Percentiles rank a stretch among this genome's conserved stretches.
Conservation (phyloP, 2,888 invertebrate genomes). For the Venustoraphidia nigricollis region DNA sequence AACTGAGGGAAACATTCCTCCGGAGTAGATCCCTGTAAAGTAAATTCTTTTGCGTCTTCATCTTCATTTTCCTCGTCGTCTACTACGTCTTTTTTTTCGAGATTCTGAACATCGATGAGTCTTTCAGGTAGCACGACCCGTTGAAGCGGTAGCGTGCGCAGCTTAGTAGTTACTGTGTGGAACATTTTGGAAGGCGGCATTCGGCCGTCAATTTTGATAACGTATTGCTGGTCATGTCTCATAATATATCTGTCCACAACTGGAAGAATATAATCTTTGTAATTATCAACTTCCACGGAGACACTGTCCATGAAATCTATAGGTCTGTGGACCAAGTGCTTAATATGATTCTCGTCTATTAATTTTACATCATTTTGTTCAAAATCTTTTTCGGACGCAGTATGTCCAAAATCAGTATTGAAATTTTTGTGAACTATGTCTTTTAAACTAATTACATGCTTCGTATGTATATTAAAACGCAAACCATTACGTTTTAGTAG, state of each 20-base stretch:
- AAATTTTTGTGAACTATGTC: background rate
- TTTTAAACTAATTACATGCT: background rate
- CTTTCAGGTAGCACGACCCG: slow-evolving; percentile 22
- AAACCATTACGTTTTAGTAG: slow-evolving; percentile 22
- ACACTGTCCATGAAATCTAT: slow-evolving; percentile 30
- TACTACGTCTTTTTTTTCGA: background rate
- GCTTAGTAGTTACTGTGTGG: slow-evolving; percentile 28
- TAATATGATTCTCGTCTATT: slow-evolving; percentile 17
- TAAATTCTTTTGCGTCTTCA: slow-evolving; percentile 14
- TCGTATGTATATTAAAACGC: background rate
- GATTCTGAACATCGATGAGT: slow-evolving; percentile 14
- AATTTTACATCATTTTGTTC: background rate
- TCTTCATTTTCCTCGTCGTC: slow-evolving; percentile 8
- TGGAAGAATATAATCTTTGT: slow-evolving; percentile 27
- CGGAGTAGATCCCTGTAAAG: slow-evolving; percentile 14
- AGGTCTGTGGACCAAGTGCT: slow-evolving; percentile 33
- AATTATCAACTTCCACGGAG: slow-evolving; percentile 33
- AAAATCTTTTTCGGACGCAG: background rate
- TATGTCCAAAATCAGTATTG: background rate
- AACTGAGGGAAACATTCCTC: slow-evolving; percentile 23
- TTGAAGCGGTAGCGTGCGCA: slow-evolving; percentile 24
- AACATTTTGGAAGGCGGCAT: slow-evolving; percentile 31
- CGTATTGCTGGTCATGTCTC: slow-evolving; percentile 34
- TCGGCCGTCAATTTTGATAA: slow-evolving; percentile 43
- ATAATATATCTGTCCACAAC: slow-evolving; percentile 34